Conservation (phyloP, 2,113 vertebrate species). For the Amphiprion percula region DNA sequence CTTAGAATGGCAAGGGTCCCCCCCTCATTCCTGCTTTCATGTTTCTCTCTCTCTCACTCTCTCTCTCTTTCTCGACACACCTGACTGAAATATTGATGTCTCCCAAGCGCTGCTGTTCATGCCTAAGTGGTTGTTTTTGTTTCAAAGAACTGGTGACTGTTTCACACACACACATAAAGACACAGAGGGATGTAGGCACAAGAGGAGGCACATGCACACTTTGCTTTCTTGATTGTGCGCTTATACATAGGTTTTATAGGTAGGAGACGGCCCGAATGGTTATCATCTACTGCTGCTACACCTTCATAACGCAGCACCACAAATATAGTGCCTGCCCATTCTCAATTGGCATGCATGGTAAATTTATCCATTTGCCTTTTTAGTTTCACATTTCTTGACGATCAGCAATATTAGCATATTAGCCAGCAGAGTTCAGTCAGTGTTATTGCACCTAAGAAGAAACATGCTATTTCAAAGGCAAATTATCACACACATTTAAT, state of each 20-base stretch:
- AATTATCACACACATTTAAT: no score
- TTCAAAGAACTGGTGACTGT: slow-evolving; percentile 61
- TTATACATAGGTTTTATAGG: background rate
- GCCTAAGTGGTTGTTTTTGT: slow-evolving; percentile 79
- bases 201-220: slow-evolving; percentile 3
- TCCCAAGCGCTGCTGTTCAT: slow-evolving; percentile 72
- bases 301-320: no score
- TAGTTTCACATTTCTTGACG: no score
- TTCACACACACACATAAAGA: slow-evolving; percentile 28
- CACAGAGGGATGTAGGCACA: background rate
- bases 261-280: background rate
- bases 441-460: no score
- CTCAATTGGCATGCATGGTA: no score
- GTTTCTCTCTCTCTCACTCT: slow-evolving; percentile 45
- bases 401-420: no score
- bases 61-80: slow-evolving; percentile 73
- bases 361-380: no score
- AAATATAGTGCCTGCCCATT: no score
- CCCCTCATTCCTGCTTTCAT: slow-evolving; percentile 59
- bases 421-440: no score
- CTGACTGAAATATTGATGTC: slow-evolving; percentile 83
- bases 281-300: background rate
- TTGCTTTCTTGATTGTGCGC: slow-evolving; percentile 6
- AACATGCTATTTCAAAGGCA: no score
- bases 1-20: slow-evolving; percentile 67